Evolutionary conservation across 2,113 vertebrate species (phyloP), one percentile per base, ranked within the genome.

Genomic region (Bos taurus): DNA sequence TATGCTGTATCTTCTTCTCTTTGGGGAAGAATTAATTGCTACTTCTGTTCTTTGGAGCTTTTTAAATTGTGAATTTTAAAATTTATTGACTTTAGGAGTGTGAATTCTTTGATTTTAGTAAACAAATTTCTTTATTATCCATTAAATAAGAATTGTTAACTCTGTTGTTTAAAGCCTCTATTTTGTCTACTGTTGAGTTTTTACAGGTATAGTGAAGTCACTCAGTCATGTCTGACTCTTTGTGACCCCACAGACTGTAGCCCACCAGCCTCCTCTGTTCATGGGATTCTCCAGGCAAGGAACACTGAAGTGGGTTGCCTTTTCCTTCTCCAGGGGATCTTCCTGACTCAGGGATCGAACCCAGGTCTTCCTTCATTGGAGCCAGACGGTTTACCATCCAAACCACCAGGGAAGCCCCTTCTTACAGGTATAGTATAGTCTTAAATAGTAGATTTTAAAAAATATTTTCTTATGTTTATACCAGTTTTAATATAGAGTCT

Each of bases 161-260:
- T 92, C 14, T 78, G 64, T 57, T 83, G 7, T 92, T n/a, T 59
- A 86, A 97, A 90, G 21, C 6, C 56, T 91, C 74, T 64, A 13
- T 36, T 93, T 90, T 95, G n/a, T 87, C 23, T 56, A 74, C 28
- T 50, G 12, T 62, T 94, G 28, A 85, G 43, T 93, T 95, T 23
- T 57, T 43, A 84, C n/a, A 36, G n/a, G n/a, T 21, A 36, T 36
- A 71, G n/a, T 36, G 17, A 71, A 71, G 64, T 67, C 33, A 36
- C 33, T 67, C 64, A 71, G 17, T 71, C 4, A 0, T 71, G 64
- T 71, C 64, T 71, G 64, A 71, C 64, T 71, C 64, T 71, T 71
- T 5, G 10, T 71, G 64, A 71, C 9, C n/a, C 17, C 64, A 71
- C n/a, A 5, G 17, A 21, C 17, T 71, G 4, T 71, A 71, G n/a